phyloP scores from a whole-genome alignment of 2,888 invertebrate genomes.

The Lepidochrysops patricia region DNA sequence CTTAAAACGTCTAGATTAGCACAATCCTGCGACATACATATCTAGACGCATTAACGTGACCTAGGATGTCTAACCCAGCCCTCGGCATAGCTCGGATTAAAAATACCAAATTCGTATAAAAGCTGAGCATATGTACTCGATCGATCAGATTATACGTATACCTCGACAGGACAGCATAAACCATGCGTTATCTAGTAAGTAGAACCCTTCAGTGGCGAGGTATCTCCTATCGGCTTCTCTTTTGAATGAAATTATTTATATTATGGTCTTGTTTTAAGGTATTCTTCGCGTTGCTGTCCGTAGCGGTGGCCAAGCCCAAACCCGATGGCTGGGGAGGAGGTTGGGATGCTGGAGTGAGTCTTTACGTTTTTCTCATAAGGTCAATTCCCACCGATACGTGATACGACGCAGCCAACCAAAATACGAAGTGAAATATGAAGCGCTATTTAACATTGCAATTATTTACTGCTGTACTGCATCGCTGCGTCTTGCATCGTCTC shows the following conservation, averaged over 20 bases:
- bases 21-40: neutral
- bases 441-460: too few relatives aligned
- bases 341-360: constrained; percentile 41
- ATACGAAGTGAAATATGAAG: too few relatives aligned
- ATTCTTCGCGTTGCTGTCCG: constrained; percentile 46
- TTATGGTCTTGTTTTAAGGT: constrained; percentile 36
- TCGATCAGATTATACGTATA: constrained; percentile 47
- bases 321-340: constrained; percentile 43
- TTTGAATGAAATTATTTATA: too few relatives aligned
- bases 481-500: too few relatives aligned
- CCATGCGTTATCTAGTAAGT: constrained; percentile 60
- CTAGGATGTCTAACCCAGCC: constrained; percentile 33
- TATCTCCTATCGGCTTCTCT: too few relatives aligned
- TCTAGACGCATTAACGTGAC: constrained; percentile 18
- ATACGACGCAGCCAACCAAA: too few relatives aligned
- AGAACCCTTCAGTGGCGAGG: neutral
- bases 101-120: constrained; percentile 51
- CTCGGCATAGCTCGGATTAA: constrained; percentile 18
- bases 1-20: neutral
- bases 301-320: constrained; percentile 50
- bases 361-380: neutral
- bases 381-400: too few relatives aligned
- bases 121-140: constrained; percentile 37
- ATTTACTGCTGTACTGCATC: too few relatives aligned
- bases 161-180: constrained; percentile 35